Conservation (phyloP, 1,140 invertebrate species). For the Bombus huntii region DNA sequence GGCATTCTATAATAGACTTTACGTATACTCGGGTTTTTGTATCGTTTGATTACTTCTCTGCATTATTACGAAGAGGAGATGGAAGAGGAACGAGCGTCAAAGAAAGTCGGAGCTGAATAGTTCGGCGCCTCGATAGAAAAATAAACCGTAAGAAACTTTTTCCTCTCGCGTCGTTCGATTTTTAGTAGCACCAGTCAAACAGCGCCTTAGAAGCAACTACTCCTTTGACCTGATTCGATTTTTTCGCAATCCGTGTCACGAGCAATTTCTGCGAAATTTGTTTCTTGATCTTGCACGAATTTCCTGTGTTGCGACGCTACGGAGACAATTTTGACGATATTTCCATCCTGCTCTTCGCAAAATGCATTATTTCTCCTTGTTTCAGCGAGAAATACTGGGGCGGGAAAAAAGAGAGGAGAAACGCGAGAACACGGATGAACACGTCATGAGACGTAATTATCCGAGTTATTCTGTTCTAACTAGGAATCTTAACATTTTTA, state of each 20-base stretch:
- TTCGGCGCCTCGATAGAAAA: not conserved
- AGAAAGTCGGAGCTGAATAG: not conserved
- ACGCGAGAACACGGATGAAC: not conserved
- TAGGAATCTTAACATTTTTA: too few relatives aligned
- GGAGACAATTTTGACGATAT: not conserved
- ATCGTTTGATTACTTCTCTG: not conserved
- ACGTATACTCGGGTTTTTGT: not conserved
- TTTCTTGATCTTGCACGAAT: not conserved
- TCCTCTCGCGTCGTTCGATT: not conserved
- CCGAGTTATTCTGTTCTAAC: not conserved
- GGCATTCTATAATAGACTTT: not conserved
- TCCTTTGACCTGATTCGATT: slow-evolving; percentile 7
- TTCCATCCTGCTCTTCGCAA: not conserved
- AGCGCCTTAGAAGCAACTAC: not conserved
- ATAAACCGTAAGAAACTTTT: not conserved
- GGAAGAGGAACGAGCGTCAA: not conserved
- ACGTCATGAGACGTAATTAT: not conserved
- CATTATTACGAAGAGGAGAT: not conserved
- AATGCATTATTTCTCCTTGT: not conserved
- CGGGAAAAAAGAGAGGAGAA: too few relatives aligned
- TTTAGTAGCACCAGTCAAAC: slow-evolving; percentile 17
- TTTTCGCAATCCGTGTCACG: not conserved
- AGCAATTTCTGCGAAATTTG: not conserved
- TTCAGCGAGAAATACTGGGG: not conserved
- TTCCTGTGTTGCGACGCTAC: not conserved